phyloP scores from a whole-genome alignment of 2,888 invertebrate genomes.

The Drosophila borealis region DNA sequence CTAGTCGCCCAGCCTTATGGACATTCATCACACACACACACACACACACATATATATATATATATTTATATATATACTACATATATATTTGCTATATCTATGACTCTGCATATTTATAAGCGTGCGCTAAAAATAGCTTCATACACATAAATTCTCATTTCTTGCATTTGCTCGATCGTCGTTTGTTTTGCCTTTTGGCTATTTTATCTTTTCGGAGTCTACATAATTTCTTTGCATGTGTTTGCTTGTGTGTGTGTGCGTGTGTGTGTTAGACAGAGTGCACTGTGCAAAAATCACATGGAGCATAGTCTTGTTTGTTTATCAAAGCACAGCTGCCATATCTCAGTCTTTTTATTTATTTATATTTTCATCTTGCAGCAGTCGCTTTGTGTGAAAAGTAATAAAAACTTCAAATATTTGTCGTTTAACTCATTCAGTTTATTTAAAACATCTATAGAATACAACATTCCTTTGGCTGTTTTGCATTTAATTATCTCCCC shows the following conservation, averaged over 20 bases:
- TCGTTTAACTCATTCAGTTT: background rate
- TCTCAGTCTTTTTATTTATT: slow-evolving; percentile 13
- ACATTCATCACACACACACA: slow-evolving; percentile 43
- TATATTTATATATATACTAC: background rate
- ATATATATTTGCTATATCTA: background rate
- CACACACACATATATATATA: background rate
- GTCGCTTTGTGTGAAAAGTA: background rate
- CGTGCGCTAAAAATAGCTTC: slow-evolving; percentile 60
- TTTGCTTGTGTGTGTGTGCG: slow-evolving; percentile 2
- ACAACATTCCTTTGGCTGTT: background rate
- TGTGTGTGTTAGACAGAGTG: slow-evolving; percentile 10
- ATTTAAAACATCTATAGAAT: background rate
- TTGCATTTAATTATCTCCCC: slow-evolving; percentile 25
- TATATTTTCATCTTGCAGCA: background rate
- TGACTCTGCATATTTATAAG: slow-evolving; percentile 53
- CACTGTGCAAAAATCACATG: slow-evolving; percentile 43
- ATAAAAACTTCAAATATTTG: background rate
- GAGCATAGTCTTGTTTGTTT: slow-evolving; percentile 23
- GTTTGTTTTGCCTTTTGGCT: slow-evolving; percentile 41
- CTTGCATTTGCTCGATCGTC: slow-evolving; percentile 75
- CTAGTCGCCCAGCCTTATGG: background rate
- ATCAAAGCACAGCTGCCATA: slow-evolving; percentile 7
- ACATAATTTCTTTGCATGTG: slow-evolving; percentile 58
- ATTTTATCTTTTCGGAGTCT: slow-evolving; percentile 58
- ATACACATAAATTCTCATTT: slow-evolving; percentile 78